Evolutionary conservation across 2,113 vertebrate species (phyloP), one percentile per base, ranked within the genome.

Genomic region (Naja naja): DNA sequence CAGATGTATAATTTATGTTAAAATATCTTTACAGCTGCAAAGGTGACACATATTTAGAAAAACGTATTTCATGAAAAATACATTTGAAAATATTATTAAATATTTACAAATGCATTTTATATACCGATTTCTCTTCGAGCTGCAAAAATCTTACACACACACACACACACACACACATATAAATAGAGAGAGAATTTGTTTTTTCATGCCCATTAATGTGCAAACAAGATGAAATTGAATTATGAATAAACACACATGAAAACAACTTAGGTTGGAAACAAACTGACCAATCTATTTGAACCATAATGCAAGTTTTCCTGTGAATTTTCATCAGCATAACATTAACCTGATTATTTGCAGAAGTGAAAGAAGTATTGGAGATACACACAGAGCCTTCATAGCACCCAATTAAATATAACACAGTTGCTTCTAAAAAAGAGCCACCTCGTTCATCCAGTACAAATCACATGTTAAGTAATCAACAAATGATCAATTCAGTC

Each of bases 251-350:
- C 30, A 88, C 30, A 53, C 10, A 16, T 23, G 22, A 47, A 49
- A 64, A 25, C 22, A 34, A 60, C 16, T 2, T 22, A 69, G 60
- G 0, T 0, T 52, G 85, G 0, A 5, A 39, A 34, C n/a, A 6
- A 1, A 3, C 1, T 9, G 27, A n/a, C 39, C 92, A n/a, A n/a
- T 88, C 89, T 45, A 64, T 64, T 30, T 30, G 18, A 47, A 49
- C 43, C 3, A 87, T 52, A 93, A 94, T 30, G 7, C 9, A 39
- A 34, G 34, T 45, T 30, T 30, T 20, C 25, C 22, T 12, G 7
- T 45, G 53, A 18, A 56, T 53, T 52, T 92, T 49, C 56, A 64
- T 64, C 25, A 56, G 39, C 27, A 12, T 54, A 60, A 86, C 5
- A 25, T 58, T 23, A 27, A 39, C 43, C 12, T 55, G 34, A 89